Conservation (phyloP, 2,797 vertebrate species). For the Hippopotamyrus pictus region DNA sequence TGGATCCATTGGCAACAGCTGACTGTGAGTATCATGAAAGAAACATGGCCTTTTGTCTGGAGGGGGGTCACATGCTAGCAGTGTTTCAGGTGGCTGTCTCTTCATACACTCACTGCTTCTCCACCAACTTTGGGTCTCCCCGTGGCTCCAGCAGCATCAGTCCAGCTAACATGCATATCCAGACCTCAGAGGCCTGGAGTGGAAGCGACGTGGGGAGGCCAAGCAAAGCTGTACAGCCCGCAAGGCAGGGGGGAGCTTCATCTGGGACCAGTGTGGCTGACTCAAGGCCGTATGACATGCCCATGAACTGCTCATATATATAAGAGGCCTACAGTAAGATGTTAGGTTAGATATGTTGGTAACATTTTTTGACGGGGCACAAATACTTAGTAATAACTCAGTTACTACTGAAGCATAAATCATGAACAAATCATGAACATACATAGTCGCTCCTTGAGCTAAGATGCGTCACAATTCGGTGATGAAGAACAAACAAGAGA, state of each 20-base stretch:
- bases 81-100: neutral
- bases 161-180: neutral
- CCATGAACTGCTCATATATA: neutral
- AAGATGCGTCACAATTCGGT: neutral
- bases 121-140: neutral
- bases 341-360: neutral
- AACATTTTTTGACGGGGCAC: neutral
- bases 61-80: neutral
- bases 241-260: neutral
- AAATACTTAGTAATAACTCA: neutral
- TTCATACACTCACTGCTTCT: neutral
- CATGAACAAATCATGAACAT: neutral
- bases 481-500: neutral
- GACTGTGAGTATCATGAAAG: neutral
- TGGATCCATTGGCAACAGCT: neutral
- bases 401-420: neutral
- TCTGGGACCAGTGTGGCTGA: neutral
- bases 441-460: neutral
- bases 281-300: neutral
- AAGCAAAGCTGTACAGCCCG: neutral
- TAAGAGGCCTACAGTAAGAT: neutral
- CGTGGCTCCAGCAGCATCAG: neutral
- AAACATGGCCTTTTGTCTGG: neutral
- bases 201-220: neutral
- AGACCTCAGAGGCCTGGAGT: neutral